Percentiles rank a stretch among this genome's conserved stretches.
phyloP scores from a whole-genome alignment of 2,113 vertebrate genomes.

The Pachycephala philippinensis region DNA sequence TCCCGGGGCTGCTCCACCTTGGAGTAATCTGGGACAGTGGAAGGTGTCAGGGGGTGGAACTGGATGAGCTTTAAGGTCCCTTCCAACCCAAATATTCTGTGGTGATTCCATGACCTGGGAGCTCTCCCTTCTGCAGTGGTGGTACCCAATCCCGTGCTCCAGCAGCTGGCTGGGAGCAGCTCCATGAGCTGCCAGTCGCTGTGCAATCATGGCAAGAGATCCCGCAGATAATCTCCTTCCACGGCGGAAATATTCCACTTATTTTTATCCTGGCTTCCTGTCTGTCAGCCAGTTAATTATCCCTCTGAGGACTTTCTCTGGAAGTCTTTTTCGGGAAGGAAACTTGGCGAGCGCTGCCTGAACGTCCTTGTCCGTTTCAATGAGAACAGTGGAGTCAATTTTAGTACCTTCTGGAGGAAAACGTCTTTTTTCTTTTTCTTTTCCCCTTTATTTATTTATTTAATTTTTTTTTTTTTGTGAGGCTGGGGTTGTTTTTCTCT shows the following conservation, averaged over 20 bases:
- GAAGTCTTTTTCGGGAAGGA: neutral
- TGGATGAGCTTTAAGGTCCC: neutral
- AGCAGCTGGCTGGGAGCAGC: neutral
- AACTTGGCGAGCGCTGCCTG: neutral
- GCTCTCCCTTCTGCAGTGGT: neutral
- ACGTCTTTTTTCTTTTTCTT: neutral
- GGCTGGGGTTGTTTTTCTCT: neutral
- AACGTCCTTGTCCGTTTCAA: neutral
- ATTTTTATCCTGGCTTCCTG: constrained; percentile 19
- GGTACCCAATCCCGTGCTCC: neutral
- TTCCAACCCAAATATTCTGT: neutral
- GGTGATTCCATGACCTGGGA: neutral
- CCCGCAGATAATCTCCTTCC: neutral
- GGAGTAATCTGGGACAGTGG: too few relatives aligned
- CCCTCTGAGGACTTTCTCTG: neutral
- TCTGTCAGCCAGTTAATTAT: constrained; percentile 16
- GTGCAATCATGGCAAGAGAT: neutral
- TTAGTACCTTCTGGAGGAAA: neutral
- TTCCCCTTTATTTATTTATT: neutral
- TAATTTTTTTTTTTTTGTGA: neutral
- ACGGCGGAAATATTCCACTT: neutral
- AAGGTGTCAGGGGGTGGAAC: neutral
- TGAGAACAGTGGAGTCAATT: constrained; percentile 13
- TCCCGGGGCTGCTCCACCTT: neutral
- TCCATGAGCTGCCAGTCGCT: neutral